Percentiles rank a stretch among this genome's conserved stretches.
phyloP scores from a whole-genome alignment of 2,797 vertebrate genomes.

The Gorsachius magnificus region DNA sequence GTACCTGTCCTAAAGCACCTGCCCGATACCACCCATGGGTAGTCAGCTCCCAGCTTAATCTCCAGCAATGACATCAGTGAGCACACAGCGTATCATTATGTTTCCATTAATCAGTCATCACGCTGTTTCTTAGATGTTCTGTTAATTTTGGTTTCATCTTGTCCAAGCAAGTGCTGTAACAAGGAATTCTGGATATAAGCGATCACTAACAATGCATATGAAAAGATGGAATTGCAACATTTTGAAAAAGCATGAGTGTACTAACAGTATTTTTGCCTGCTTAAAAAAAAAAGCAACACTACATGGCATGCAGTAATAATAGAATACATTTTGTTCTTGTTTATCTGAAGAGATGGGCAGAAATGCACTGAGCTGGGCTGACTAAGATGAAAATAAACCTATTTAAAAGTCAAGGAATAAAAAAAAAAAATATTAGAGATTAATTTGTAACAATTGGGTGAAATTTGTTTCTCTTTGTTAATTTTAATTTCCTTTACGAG shows the following conservation, averaged over 20 bases:
- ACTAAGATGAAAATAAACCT: neutral
- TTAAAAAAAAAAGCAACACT: neutral
- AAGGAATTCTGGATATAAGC: constrained; percentile 29
- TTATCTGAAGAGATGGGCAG: constrained; percentile 48
- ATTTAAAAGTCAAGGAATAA: constrained; percentile 5
- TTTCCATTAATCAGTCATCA: constrained; percentile 27
- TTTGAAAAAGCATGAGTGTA: constrained; percentile 65
- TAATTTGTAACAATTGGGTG: neutral
- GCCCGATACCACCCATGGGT: neutral
- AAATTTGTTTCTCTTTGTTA: neutral
- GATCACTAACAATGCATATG: constrained; percentile 28
- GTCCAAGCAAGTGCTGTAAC: constrained; percentile 28
- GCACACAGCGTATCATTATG: neutral
- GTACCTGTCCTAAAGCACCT: neutral
- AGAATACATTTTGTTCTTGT: constrained; percentile 36
- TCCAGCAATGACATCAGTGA: constrained; percentile 25
- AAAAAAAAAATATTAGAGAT: neutral
- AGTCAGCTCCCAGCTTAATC: constrained; percentile 22
- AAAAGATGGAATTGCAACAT: constrained; percentile 34
- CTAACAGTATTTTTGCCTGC: constrained; percentile 63
- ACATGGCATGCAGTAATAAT: constrained; percentile 64
- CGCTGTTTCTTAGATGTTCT: neutral
- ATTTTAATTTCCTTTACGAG: neutral
- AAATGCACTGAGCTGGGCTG: constrained; percentile 49
- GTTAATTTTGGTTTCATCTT: constrained; percentile 19